Conservation (phyloP, 1,140 invertebrate genomes). For the Solenopsis invicta region DNA sequence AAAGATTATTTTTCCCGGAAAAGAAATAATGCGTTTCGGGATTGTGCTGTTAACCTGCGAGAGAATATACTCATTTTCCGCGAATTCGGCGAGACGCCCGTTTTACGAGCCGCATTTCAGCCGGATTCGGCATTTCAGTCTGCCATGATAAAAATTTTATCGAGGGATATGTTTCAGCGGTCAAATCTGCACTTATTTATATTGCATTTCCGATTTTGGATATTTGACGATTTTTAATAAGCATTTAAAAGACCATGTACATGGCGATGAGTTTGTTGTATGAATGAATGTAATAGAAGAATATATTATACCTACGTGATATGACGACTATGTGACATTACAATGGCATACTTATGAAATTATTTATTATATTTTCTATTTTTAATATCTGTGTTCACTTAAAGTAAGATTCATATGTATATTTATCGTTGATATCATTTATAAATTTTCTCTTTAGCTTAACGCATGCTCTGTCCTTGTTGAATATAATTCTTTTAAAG, state of each 20-base stretch:
- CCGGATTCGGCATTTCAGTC: neutral
- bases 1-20: conserved; percentile 11
- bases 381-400: conserved; percentile 26
- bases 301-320: conserved; percentile 22
- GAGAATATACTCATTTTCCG: conserved; percentile 18
- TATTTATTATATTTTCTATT: conserved; percentile 54
- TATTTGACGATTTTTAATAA: conserved; percentile 20
- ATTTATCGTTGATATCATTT: conserved; percentile 43
- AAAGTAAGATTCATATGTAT: conserved; percentile 47
- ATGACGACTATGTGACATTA: conserved; percentile 1
- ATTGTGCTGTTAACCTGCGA: conserved; percentile 29
- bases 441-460: conserved; percentile 52
- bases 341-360: conserved; percentile 4
- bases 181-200: conserved; percentile 11
- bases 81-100: neutral
- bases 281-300: conserved; percentile 20
- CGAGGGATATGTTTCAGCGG: neutral
- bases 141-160: conserved; percentile 15
- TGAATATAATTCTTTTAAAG: conserved; percentile 56
- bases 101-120: neutral
- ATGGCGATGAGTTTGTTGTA: neutral
- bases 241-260: conserved; percentile 6
- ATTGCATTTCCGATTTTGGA: conserved; percentile 47
- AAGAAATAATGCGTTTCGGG: neutral
- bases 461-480: conserved; percentile 24